These are phyloP conservation scores for Pavo muticus DNA, from an alignment of 2,113 vertebrate species.

Conservation along the genomic window DNA sequence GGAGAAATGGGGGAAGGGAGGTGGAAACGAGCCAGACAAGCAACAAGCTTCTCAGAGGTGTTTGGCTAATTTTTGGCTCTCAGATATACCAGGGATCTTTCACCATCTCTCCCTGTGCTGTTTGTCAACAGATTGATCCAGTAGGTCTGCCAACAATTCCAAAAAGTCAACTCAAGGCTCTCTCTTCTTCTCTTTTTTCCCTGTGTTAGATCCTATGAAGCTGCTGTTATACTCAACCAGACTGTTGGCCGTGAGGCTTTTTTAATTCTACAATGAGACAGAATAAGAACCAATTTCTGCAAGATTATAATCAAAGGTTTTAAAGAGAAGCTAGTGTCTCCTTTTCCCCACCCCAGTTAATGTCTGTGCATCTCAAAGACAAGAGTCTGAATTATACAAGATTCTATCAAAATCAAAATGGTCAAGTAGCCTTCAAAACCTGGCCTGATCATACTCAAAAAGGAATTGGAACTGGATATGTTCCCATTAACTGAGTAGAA, in stretches of 20 bases:
- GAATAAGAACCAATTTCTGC: not conserved
- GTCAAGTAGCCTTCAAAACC: not conserved
- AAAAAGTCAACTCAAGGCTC: accelerated
- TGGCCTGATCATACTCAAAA: not conserved
- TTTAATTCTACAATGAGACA: not conserved
- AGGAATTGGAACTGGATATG: not conserved
- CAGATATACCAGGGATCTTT: not conserved
- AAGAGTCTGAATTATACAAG: not conserved
- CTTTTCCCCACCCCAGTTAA: not conserved
- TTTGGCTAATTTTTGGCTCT: not conserved
- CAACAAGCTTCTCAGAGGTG: slow-evolving; percentile 16
- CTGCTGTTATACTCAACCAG: not conserved
- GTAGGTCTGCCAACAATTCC: not conserved
- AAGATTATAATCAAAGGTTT: not conserved
- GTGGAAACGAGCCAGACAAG: slow-evolving; percentile 23
- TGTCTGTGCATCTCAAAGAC: not conserved
- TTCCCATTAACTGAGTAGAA: not conserved
- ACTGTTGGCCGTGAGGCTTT: not conserved
- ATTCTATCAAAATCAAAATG: not conserved
- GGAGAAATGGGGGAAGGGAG: slow-evolving; percentile 25
- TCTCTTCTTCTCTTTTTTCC: not conserved
- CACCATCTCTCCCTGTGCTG: not conserved
- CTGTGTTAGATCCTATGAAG: not conserved
- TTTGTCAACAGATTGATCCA: not conserved
- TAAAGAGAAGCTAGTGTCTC: not conserved